These are phyloP conservation scores for Chiloscyllium plagiosum DNA, from an alignment of 2,113 vertebrate genomes.

Conservation along the genomic window DNA sequence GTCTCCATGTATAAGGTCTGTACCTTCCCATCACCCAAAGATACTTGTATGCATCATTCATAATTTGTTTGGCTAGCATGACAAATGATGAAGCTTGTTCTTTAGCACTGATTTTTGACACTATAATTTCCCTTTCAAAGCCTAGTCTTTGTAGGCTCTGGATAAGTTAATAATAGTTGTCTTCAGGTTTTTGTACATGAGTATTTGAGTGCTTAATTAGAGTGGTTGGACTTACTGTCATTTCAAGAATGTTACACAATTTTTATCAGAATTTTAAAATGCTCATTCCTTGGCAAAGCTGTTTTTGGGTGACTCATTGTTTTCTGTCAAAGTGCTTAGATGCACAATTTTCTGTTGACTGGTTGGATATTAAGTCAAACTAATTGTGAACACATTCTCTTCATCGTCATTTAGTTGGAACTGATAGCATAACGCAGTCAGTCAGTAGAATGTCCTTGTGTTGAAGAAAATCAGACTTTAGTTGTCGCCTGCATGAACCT, in stretches of 20 bases:
- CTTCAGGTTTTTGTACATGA: not conserved
- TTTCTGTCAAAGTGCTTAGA: not conserved
- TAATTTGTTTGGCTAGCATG: not conserved
- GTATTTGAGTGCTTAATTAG: slow-evolving; percentile 8
- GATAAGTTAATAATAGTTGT: slow-evolving; percentile 14
- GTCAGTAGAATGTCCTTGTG: not conserved
- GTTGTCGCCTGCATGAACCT: no score
- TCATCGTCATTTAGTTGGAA: not conserved
- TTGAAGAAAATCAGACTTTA: not conserved
- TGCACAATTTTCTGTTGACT: not conserved
- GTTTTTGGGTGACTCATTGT: not conserved
- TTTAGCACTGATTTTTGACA: not conserved
- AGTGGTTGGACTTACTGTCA: not conserved
- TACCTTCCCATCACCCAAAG: not conserved
- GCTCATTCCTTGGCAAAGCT: not conserved
- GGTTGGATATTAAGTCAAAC: not conserved
- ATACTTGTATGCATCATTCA: not conserved
- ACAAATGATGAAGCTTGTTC: not conserved
- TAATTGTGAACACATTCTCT: not conserved
- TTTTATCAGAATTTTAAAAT: slow-evolving; percentile 1
- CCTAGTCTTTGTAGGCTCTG: slow-evolving; percentile 1
- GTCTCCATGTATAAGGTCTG: not conserved
- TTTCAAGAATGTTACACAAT: not conserved
- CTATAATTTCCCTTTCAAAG: slow-evolving; percentile 11
- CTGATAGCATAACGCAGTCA: not conserved